phyloP scores from a whole-genome alignment of 2,888 invertebrate species.

The Drosophila atripex region DNA sequence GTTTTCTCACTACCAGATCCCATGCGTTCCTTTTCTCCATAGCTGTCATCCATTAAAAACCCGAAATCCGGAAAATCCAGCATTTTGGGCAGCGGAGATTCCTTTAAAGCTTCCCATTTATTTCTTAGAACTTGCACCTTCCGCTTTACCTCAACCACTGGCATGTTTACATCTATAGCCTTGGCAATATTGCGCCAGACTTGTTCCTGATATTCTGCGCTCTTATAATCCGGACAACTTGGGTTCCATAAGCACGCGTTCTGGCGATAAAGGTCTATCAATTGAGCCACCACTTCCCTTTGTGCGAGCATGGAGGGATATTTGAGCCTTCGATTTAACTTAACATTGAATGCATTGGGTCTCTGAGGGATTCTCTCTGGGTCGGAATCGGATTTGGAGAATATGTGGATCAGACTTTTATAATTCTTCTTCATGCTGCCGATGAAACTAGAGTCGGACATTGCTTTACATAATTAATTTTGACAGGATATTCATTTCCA shows the following conservation, averaged over 20 bases:
- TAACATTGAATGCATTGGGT: slow-evolving; percentile 15
- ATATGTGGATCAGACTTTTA: slow-evolving; percentile 7
- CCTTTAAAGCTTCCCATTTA: slow-evolving; percentile 10
- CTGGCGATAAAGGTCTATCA: slow-evolving; percentile 17
- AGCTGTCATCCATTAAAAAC: background rate
- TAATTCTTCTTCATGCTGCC: slow-evolving; percentile 11
- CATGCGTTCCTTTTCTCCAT: background rate
- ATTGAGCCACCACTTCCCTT: slow-evolving; percentile 1
- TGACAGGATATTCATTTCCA: background rate
- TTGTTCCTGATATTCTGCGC: slow-evolving; percentile 8
- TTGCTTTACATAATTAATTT: background rate
- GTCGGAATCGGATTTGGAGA: slow-evolving; percentile 5
- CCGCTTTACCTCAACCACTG: slow-evolving; percentile 14
- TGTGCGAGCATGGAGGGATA: slow-evolving; percentile 2
- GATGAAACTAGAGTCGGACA: slow-evolving; percentile 10
- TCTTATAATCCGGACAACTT: slow-evolving; percentile 16
- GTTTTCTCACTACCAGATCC: slow-evolving; percentile 13
- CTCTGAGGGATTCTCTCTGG: background rate
- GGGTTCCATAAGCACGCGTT: slow-evolving; percentile 25
- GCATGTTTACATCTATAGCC: slow-evolving; percentile 13
- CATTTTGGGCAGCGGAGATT: background rate
- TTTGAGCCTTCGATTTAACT: background rate
- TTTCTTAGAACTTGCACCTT: slow-evolving; percentile 9
- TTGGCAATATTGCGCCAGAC: slow-evolving; percentile 17
- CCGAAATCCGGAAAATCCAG: slow-evolving; percentile 9